Conservation (phyloP, 2,113 vertebrate species). For the Platycercus adscitus region DNA sequence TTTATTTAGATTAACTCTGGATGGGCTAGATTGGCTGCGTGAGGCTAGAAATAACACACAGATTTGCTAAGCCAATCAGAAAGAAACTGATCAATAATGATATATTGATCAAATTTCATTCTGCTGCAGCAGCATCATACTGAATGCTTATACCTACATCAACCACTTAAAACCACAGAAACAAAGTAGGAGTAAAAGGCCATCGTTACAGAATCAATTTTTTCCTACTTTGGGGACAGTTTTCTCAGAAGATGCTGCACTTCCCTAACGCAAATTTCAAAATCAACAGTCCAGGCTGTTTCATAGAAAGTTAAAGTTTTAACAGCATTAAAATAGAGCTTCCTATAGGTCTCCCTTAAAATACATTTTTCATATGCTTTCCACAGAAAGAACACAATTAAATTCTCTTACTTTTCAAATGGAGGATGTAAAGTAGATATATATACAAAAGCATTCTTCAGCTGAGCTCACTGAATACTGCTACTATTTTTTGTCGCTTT, state of each 20-base stretch:
- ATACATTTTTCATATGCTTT: neutral
- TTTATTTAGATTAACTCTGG: conserved; percentile 14
- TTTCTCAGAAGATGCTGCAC: neutral
- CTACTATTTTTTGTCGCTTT: neutral
- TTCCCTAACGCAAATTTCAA: neutral
- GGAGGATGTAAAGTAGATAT: neutral
- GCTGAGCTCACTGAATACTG: neutral
- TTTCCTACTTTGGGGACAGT: neutral
- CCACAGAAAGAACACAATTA: neutral
- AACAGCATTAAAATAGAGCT: neutral
- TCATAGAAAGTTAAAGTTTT: neutral
- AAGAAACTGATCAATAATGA: conserved; percentile 56
- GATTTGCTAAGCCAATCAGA: conserved; percentile 39
- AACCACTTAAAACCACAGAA: conserved; percentile 33
- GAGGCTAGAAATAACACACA: neutral
- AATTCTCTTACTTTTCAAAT: neutral
- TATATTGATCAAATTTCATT: conserved; percentile 56
- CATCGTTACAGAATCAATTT: conserved; percentile 47
- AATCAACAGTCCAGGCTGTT: neutral
- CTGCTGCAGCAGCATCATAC: conserved; percentile 11
- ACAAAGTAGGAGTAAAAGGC: conserved; percentile 21
- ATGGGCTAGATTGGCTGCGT: neutral
- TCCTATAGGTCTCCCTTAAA: neutral
- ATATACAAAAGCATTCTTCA: neutral
- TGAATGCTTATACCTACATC: conserved; percentile 5